These are phyloP conservation scores for Volucella bombylans DNA, from an alignment of 2,888 invertebrate species.

Conservation along the genomic window DNA sequence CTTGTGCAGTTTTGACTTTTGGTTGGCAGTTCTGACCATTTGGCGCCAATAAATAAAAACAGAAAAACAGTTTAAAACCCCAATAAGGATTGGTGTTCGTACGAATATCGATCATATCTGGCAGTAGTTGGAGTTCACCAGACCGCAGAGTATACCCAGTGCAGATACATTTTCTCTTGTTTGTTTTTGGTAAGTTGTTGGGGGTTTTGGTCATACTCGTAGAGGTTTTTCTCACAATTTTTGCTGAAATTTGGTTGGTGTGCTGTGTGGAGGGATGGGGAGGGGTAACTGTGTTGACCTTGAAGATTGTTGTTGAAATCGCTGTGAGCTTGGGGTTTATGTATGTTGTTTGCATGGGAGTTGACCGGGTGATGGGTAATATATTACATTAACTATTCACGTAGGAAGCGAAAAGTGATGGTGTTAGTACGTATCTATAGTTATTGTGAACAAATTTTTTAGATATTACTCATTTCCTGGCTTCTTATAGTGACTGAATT, in stretches of 20 bases:
- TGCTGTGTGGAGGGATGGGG: neutral
- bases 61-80: neutral
- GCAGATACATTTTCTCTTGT: neutral
- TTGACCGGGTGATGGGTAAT: constrained; percentile 2
- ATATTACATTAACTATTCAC: constrained; percentile 13
- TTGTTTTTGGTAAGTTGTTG: constrained; percentile 18
- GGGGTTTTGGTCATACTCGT: neutral
- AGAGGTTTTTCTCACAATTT: constrained; percentile 41
- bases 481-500: neutral
- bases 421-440: constrained; percentile 1
- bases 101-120: neutral
- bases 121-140: constrained; percentile 13
- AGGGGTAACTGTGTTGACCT: constrained; percentile 33
- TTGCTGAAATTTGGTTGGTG: neutral
- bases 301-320: constrained; percentile 19
- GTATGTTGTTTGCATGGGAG: neutral
- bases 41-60: neutral
- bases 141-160: neutral
- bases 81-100: neutral
- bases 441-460: neutral
- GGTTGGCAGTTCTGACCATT: no score
- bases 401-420: neutral
- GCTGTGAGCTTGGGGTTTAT: neutral
- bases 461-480: neutral
- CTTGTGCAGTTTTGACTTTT: no score